phyloP scores from a whole-genome alignment of 2,888 invertebrate species.

The Coecobrya sp. region DNA sequence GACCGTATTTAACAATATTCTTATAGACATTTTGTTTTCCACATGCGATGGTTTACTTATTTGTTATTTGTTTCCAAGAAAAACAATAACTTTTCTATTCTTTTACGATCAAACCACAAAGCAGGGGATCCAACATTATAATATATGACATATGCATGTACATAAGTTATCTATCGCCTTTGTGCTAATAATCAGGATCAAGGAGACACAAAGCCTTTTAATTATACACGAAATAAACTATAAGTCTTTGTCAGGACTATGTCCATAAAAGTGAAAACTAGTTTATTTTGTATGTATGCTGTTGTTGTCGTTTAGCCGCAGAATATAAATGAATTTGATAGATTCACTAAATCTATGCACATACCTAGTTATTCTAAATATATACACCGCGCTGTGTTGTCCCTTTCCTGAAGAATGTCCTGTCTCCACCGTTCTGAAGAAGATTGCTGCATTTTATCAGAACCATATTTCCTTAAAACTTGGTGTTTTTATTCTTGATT shows the following conservation, averaged over 20 bases:
- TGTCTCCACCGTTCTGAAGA: too few relatives aligned
- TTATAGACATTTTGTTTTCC: neutral
- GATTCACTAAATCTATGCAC: too few relatives aligned
- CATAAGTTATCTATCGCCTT: neutral
- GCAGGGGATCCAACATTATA: neutral
- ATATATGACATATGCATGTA: neutral
- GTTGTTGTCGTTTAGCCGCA: too few relatives aligned
- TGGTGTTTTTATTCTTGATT: slow-evolving; percentile 13
- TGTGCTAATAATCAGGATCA: neutral
- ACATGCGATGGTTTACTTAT: too few relatives aligned
- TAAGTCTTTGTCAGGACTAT: neutral
- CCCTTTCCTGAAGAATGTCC: too few relatives aligned
- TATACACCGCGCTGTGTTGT: too few relatives aligned
- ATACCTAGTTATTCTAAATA: too few relatives aligned
- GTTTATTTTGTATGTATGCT: too few relatives aligned
- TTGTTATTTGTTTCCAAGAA: neutral
- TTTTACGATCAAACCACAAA: slow-evolving; percentile 4
- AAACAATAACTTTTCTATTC: neutral
- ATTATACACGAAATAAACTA: neutral
- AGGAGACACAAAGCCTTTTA: neutral
- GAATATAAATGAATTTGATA: too few relatives aligned
- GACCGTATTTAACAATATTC: too few relatives aligned
- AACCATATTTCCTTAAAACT: neutral
- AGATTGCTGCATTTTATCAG: too few relatives aligned
- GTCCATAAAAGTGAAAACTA: too few relatives aligned